Conservation (phyloP, 2,888 invertebrate genomes). For the Drosophila fulvimacula region DNA sequence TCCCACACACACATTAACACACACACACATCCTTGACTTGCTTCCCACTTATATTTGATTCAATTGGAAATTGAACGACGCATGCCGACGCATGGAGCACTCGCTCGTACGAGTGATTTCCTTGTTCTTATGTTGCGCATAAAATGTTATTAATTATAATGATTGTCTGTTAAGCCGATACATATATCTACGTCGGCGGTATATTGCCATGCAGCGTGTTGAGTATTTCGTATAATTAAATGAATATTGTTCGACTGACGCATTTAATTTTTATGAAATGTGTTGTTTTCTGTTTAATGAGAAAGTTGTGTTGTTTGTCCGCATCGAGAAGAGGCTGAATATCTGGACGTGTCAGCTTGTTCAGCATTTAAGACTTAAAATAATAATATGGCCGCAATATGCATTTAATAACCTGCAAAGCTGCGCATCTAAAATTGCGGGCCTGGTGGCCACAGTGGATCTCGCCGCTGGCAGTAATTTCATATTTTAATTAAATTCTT, state of each 20-base stretch:
- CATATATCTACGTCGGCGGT: neutral
- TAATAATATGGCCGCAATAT: slow-evolving; percentile 34
- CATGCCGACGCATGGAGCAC: slow-evolving; percentile 26
- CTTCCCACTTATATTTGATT: slow-evolving; percentile 29
- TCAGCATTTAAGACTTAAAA: slow-evolving; percentile 33
- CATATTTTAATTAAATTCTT: slow-evolving; percentile 79
- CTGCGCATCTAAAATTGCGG: slow-evolving; percentile 65
- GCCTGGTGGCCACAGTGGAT: slow-evolving; percentile 46
- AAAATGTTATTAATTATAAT: slow-evolving; percentile 55
- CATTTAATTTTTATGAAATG: slow-evolving; percentile 35
- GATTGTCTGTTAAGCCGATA: slow-evolving; percentile 3
- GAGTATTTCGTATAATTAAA: slow-evolving; percentile 47
- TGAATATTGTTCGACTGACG: slow-evolving; percentile 8
- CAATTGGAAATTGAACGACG: slow-evolving; percentile 48
- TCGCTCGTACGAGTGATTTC: slow-evolving; percentile 22
- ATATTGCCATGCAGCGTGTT: neutral
- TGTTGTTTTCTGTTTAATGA: slow-evolving; percentile 20
- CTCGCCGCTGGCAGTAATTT: slow-evolving; percentile 71
- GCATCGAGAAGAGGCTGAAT: neutral
- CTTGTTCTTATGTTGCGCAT: slow-evolving; percentile 13
- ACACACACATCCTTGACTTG: neutral
- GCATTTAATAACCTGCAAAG: slow-evolving; percentile 58
- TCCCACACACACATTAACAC: neutral
- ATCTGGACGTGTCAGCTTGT: slow-evolving; percentile 26
- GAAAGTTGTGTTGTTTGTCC: neutral